phyloP scores from a whole-genome alignment of 2,113 vertebrate species.

The Neolamprologus ventralis region DNA sequence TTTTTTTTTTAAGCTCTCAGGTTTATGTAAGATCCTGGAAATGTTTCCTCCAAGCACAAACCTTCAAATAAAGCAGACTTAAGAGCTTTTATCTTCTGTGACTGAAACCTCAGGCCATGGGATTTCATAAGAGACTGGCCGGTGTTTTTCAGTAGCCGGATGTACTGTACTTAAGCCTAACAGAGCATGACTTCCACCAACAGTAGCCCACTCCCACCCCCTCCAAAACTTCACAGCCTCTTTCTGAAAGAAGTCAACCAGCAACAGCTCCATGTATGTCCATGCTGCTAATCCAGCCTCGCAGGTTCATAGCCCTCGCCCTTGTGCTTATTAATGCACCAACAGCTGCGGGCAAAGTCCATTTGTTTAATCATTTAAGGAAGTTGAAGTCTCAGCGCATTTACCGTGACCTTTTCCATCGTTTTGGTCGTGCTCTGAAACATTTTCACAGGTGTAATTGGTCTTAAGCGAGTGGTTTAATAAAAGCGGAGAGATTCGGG shows the following conservation, averaged over 20 bases:
- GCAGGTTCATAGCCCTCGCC: conserved; percentile 3
- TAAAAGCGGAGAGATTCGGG: neutral
- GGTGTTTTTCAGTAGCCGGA: neutral
- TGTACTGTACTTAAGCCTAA: neutral
- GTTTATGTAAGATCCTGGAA: conserved; percentile 29
- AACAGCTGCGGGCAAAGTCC: neutral
- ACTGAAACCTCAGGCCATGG: conserved; percentile 10
- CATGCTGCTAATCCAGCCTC: conserved; percentile 1
- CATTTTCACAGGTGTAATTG: neutral
- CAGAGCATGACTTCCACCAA: conserved; percentile 4
- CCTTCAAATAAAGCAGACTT: conserved; percentile 8
- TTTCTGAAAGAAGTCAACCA: conserved; percentile 5
- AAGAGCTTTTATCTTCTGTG: neutral
- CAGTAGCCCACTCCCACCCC: neutral
- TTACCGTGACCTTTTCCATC: conserved; percentile 15
- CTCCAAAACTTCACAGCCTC: neutral
- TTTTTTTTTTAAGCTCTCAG: neutral
- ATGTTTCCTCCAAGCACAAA: neutral
- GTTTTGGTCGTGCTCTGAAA: neutral
- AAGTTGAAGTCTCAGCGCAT: neutral
- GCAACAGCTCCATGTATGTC: conserved; percentile 53
- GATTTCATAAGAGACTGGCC: conserved; percentile 27
- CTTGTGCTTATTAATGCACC: conserved; percentile 8
- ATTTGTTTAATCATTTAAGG: conserved; percentile 13
- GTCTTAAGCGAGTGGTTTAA: neutral